Conservation (phyloP, 2,113 vertebrate species). For the Mobula hypostoma region DNA sequence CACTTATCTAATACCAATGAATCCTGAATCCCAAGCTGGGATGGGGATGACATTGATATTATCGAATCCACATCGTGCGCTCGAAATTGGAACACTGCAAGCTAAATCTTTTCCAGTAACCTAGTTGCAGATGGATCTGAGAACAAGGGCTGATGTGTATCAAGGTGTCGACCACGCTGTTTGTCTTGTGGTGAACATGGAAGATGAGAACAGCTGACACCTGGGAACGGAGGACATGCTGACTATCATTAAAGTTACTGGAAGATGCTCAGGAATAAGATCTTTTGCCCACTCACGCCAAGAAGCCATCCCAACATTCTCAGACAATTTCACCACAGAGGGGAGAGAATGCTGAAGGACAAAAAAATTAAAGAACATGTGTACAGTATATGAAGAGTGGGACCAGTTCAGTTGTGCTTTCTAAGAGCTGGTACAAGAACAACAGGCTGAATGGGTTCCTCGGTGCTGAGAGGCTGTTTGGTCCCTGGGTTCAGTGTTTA, state of each 20-base stretch:
- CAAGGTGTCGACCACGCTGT: too few relatives aligned
- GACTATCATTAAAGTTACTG: neutral
- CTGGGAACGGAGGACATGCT: neutral
- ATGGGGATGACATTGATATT: too few relatives aligned
- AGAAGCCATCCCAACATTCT: neutral
- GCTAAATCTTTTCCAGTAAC: neutral
- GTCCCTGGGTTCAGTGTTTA: neutral
- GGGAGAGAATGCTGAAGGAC: neutral
- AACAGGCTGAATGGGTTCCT: neutral
- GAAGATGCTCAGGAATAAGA: too few relatives aligned
- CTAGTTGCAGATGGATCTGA: neutral
- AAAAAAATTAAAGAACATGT: neutral
- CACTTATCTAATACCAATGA: too few relatives aligned
- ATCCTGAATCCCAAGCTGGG: too few relatives aligned
- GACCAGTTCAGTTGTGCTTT: neutral
- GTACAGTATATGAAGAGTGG: neutral
- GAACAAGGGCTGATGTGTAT: too few relatives aligned
- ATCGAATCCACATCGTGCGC: too few relatives aligned
- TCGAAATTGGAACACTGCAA: too few relatives aligned
- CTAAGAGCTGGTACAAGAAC: neutral
- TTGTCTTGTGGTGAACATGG: neutral
- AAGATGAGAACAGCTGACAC: neutral
- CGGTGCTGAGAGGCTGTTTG: neutral
- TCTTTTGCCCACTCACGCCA: neutral
- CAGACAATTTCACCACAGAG: neutral